Conservation (phyloP, 2,113 vertebrate species). For the Crotophaga sulcirostris region DNA sequence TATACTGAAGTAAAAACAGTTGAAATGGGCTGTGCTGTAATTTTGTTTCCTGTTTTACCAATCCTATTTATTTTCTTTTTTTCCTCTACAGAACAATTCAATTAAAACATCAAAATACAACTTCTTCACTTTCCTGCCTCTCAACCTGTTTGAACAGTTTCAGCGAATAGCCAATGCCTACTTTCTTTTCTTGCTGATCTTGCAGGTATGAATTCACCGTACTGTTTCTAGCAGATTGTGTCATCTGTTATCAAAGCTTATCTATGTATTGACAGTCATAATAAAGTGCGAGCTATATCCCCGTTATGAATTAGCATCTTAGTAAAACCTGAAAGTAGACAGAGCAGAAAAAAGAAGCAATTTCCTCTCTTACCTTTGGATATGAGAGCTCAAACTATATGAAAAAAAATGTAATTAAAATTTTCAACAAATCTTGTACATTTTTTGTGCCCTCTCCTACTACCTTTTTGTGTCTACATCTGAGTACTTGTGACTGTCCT, state of each 20-base stretch:
- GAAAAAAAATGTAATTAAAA: neutral
- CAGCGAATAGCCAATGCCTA: slow-evolving; percentile 94
- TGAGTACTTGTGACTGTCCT: neutral
- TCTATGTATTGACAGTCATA: neutral
- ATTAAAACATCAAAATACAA: slow-evolving; percentile 96
- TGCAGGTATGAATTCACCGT: slow-evolving; percentile 82
- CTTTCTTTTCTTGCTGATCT: slow-evolving; percentile 87
- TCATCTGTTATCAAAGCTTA: neutral
- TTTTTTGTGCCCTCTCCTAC: neutral
- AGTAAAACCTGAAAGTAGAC: neutral
- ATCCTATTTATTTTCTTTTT: neutral
- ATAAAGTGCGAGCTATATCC: neutral
- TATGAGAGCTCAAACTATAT: neutral
- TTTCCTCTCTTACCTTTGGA: neutral
- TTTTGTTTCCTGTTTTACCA: slow-evolving; percentile 50
- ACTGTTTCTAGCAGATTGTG: neutral
- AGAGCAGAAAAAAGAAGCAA: neutral
- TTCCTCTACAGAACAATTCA: slow-evolving; percentile 82
- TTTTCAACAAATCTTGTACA: neutral
- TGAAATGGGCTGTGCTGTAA: slow-evolving; percentile 7
- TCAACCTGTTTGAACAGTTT: slow-evolving; percentile 96
- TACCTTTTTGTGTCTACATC: neutral
- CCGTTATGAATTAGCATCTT: neutral
- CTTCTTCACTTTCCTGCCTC: slow-evolving; percentile 89
- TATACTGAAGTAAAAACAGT: slow-evolving; percentile 46